phyloP scores from a whole-genome alignment of 2,797 vertebrate species.

The Ara ararauna region DNA sequence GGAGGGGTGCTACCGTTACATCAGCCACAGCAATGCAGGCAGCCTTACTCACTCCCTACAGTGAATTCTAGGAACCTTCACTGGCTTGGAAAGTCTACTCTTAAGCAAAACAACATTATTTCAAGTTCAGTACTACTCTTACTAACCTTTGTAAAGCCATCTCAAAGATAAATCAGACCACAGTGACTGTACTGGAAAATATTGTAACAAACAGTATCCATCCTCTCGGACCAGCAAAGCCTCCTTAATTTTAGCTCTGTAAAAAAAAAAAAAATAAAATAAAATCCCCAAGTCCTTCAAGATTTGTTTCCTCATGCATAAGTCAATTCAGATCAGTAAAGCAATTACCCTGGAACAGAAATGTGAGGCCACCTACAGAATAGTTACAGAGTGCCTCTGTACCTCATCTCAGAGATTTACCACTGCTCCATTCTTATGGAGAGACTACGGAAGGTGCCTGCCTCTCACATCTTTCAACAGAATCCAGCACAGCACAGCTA shows the following conservation, averaged over 20 bases:
- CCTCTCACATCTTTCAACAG: not conserved
- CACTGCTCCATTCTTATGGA: not conserved
- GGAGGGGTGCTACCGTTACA: not conserved
- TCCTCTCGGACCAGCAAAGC: not conserved
- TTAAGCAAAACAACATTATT: not conserved
- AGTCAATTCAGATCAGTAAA: not conserved
- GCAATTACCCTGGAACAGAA: not conserved
- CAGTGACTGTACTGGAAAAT: not conserved
- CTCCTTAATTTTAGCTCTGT: not conserved
- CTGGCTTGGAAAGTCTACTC: not conserved
- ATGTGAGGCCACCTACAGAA: not conserved
- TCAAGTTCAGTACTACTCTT: not conserved
- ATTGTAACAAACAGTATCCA: not conserved
- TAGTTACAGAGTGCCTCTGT: not conserved
- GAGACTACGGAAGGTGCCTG: not conserved
- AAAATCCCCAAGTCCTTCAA: not conserved
- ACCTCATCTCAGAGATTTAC: not conserved
- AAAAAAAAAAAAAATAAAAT: not conserved
- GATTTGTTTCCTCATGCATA: not conserved
- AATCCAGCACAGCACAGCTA: not conserved
- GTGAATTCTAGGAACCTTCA: not conserved
- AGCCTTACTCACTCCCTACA: not conserved
- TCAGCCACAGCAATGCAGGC: not conserved
- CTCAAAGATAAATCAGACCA: not conserved
- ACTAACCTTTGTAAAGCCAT: not conserved